These are phyloP conservation scores for Cyprinus carpio DNA, from an alignment of 2,113 vertebrate species.

Conservation along the genomic window DNA sequence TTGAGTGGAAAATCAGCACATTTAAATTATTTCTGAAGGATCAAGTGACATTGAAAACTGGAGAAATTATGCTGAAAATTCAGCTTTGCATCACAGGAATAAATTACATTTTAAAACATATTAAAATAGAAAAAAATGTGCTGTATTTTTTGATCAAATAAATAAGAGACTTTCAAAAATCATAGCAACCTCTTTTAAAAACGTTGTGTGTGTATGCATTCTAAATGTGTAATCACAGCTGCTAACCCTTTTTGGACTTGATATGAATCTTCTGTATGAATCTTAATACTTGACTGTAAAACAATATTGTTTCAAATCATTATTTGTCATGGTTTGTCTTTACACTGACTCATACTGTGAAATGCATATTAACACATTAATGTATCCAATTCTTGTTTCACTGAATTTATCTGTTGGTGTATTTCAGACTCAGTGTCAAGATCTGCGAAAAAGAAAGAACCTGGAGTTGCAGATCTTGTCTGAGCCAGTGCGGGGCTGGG, in stretches of 20 bases:
- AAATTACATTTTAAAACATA: background rate
- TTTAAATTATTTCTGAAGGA: background rate
- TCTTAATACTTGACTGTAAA: background rate
- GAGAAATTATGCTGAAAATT: background rate
- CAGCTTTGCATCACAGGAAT: background rate
- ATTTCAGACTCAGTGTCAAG: constrained; percentile 86
- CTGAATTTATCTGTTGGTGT: background rate
- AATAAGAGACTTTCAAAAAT: background rate
- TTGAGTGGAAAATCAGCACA: background rate
- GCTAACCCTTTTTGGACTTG: background rate
- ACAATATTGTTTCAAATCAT: background rate
- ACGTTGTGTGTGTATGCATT: background rate
- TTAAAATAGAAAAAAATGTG: background rate
- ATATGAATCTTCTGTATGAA: background rate
- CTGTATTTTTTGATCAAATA: background rate
- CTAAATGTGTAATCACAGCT: background rate
- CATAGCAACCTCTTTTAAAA: background rate
- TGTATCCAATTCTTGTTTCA: background rate
- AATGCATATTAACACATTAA: background rate
- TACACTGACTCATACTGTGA: background rate
- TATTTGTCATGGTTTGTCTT: background rate
- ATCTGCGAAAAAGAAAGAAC: constrained; percentile 92
- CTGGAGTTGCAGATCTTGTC: constrained; percentile 96
- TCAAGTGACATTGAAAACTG: background rate
- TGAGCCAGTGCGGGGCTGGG: constrained; percentile 91